Evolutionary conservation across 2,888 invertebrate species (phyloP), one percentile per base, ranked within the genome.

Genomic region (Plagodis pulveraria): DNA sequence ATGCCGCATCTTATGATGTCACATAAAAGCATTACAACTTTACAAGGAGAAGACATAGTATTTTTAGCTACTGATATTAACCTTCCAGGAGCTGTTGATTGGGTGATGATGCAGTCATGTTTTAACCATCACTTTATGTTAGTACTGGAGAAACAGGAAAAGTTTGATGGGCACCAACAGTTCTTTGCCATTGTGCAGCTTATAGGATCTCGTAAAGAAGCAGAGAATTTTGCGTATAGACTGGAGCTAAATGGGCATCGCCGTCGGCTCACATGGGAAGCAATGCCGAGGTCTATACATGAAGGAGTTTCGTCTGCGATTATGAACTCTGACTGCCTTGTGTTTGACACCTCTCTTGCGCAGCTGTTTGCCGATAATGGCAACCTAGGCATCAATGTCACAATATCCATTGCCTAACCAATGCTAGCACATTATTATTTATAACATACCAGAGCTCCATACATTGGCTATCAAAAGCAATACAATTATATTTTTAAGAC

Each of bases 61-160:
- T 99, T 99, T 89, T 93, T 99, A 74, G 99, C 99, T 1, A 99
- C 99, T 42, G 99, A 99, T 87, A 99, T 99, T 64, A 99, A 99
- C 93, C 94, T 99, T 69, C 99, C 99, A 6, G 99, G 99, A 60
- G 99, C 99, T 38, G 99, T 99, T 8, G 99, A 99, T 87, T 99
- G 99, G 99, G 98, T 98, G 5, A 99, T 99, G 99, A 99, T 99
- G 99, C 99, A 99, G 91, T 98, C 98, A 35, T 99, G 99, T 89
- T 99, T 99, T 86, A 98, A 98, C 57, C 99, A 99, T 83, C 98
- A 99, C 88, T 99, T 99, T 82, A 99, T 99, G 99, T 94, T 99
- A 70, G 99, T 99, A 40, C 94, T 99, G 51, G 99, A 99, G 85
- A 99, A 99, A 84, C 98, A 99, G 89, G 99, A 99, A 80, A 99